Percentiles rank a stretch among this genome's conserved stretches.
Evolutionary conservation across 2,888 invertebrate genomes (phyloP).

Genomic region (Caenorhabditis sp.): DNA sequence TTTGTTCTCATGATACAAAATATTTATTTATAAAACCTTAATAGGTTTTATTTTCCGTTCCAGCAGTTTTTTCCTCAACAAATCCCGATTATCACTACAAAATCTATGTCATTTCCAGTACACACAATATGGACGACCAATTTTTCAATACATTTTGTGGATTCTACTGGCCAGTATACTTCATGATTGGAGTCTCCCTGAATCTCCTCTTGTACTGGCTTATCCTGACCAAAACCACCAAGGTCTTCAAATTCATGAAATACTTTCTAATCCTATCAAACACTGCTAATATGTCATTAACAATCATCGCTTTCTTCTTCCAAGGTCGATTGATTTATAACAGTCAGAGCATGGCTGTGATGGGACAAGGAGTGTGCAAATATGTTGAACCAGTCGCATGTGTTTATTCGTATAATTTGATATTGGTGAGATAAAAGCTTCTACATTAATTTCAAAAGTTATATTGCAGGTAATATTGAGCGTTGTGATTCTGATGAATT

Average conservation of each 20-base stretch:
- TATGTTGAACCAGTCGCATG: neutral
- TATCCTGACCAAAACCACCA: neutral
- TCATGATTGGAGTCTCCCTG: too few species aligned
- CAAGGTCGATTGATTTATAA: neutral
- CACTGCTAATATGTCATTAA: neutral
- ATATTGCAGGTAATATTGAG: too few species aligned
- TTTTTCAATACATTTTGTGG: neutral
- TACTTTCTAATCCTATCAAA: neutral
- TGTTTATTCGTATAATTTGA: neutral
- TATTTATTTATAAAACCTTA: too few species aligned
- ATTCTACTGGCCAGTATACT: too few species aligned
- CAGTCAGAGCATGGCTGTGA: neutral
- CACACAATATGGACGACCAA: neutral
- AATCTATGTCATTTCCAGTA: too few species aligned
- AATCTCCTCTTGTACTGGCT: too few species aligned
- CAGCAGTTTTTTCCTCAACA: too few species aligned
- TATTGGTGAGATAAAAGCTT: too few species aligned
- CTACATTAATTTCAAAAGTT: too few species aligned
- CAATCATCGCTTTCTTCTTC: neutral
- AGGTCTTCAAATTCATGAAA: neutral
- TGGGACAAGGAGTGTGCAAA: neutral
- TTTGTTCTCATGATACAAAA: too few species aligned
- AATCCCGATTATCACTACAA: too few species aligned
- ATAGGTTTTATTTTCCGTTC: too few species aligned
- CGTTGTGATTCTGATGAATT: conserved; percentile 4